Percentiles rank a stretch among this genome's conserved stretches.
Evolutionary conservation across 2,888 invertebrate species (phyloP).

Genomic region (Coremacera marginata): DNA sequence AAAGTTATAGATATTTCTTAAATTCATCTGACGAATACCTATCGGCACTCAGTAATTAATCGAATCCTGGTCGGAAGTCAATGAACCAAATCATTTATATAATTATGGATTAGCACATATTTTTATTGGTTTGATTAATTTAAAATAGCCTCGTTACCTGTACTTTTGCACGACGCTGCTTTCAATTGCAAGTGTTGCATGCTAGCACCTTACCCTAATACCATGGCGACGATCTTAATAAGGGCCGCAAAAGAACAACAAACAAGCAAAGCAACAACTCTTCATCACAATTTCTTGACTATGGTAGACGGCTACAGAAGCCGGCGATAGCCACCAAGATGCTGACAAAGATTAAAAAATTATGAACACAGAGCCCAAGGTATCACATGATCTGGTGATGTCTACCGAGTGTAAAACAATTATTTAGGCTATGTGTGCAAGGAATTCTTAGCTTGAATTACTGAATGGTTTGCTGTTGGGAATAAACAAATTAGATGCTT

Average conservation of each 20-base stretch:
- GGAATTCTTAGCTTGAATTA: background rate
- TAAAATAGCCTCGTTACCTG: background rate
- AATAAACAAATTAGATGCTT: background rate
- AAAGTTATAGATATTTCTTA: no score
- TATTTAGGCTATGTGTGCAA: background rate
- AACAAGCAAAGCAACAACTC: conserved; percentile 2
- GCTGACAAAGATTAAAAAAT: conserved; percentile 21
- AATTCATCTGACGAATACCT: no score
- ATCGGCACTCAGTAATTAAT: background rate
- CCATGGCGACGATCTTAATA: background rate
- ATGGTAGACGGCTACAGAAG: conserved; percentile 2
- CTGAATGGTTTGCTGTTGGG: background rate
- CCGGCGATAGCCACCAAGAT: background rate
- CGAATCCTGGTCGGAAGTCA: background rate
- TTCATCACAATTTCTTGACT: background rate
- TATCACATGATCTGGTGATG: conserved; percentile 7
- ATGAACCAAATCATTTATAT: conserved; percentile 23
- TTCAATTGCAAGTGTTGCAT: no score
- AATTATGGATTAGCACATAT: conserved; percentile 10
- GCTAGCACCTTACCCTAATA: background rate
- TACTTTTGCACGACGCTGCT: background rate
- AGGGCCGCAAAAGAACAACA: background rate
- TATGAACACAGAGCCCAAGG: conserved; percentile 9
- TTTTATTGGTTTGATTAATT: background rate
- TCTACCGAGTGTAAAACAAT: background rate